A percentile compares a stretch with the other conserved stretches of the same genome.
Evolutionary conservation across 1,140 invertebrate species (phyloP).

Genomic region (Reticulitermes speratus): DNA sequence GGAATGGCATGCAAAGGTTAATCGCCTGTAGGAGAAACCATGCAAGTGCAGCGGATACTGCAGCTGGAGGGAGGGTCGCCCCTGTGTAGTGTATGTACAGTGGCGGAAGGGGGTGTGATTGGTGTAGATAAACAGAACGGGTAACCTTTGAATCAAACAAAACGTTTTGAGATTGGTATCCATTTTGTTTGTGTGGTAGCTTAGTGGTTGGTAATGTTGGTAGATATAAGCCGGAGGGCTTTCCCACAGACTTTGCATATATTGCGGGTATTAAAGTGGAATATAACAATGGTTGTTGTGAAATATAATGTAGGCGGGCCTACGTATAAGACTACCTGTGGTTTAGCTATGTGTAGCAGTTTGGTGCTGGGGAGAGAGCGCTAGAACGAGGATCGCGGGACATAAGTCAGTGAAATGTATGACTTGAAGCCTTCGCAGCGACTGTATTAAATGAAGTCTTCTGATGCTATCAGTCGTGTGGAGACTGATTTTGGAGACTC

Average conservation of each 20-base stretch:
- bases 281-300: not conserved
- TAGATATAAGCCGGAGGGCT: not conserved
- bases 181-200: not conserved
- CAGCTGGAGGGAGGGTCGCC: not conserved
- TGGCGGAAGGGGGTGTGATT: not conserved
- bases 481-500: too few relatives aligned
- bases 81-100: too few relatives aligned
- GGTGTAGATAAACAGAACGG: not conserved
- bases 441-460: too few relatives aligned
- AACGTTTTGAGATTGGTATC: conserved; percentile 7
- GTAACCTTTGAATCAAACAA: not conserved
- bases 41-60: not conserved
- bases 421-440: too few relatives aligned
- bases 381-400: too few relatives aligned
- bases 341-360: not conserved
- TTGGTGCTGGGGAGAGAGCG: too few relatives aligned
- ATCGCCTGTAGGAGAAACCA: not conserved
- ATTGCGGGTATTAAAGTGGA: not conserved
- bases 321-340: not conserved
- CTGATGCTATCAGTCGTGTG: too few relatives aligned
- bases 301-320: not conserved
- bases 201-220: not conserved
- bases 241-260: not conserved
- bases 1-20: not conserved
- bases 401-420: too few relatives aligned